Evolutionary conservation across 2,113 vertebrate species (phyloP).

Genomic region (Vanacampus margaritifer): DNA sequence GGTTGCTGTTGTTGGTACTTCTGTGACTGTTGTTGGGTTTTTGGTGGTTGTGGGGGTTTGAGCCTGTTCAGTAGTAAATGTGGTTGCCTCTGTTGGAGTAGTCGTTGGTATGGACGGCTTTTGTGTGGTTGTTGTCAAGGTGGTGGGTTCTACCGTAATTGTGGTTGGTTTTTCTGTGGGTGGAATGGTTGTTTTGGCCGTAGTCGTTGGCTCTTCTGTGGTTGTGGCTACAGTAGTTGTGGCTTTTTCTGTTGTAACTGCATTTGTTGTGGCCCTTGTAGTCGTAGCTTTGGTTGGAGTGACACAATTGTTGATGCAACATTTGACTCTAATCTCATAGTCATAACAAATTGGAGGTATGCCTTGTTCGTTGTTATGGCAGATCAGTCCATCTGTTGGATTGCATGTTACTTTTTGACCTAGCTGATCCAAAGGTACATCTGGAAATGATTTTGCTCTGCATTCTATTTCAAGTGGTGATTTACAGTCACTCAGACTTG

Average conservation of each 20-base stretch:
- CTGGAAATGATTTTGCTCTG: background rate
- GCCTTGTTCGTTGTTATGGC: slow-evolving; percentile 50
- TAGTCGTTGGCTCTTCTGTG: slow-evolving; percentile 4
- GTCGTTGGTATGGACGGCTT: background rate
- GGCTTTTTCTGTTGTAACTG: background rate
- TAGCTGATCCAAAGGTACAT: background rate
- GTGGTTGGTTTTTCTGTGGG: slow-evolving; percentile 2
- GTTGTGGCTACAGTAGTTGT: background rate
- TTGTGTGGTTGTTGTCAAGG: background rate
- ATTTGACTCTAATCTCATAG: slow-evolving; percentile 48
- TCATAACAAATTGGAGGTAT: slow-evolving; percentile 2
- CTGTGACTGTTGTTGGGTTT: background rate
- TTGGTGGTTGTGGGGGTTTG: background rate
- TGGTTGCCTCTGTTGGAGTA: background rate
- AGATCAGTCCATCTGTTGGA: slow-evolving; percentile 38
- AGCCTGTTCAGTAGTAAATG: background rate
- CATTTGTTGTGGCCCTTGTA: background rate
- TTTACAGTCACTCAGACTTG: slow-evolving; percentile 14
- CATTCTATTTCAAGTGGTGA: slow-evolving; percentile 35
- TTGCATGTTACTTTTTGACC: slow-evolving; percentile 34
- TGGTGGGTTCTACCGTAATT: background rate
- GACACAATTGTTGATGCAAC: slow-evolving; percentile 23
- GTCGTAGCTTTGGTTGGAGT: background rate
- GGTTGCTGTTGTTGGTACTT: background rate
- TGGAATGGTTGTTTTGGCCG: background rate